Base-by-base conservation (phyloP, 1,140 invertebrate species). In the Episyrphus balteatus region DNA sequence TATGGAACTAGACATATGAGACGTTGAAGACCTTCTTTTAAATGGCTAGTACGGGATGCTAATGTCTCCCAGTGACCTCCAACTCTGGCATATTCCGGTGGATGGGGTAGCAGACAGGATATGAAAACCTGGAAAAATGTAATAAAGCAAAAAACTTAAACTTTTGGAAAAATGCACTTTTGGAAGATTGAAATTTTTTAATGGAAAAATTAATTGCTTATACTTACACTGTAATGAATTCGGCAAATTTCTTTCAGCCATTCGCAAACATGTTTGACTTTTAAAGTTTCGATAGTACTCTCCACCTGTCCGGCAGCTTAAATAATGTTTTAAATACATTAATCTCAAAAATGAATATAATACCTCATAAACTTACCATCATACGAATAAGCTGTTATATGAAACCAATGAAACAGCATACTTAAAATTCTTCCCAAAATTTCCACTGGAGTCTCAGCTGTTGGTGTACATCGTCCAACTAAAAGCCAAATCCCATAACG, bases 351-450 rank as follows among this genome's bases (percentile, higher is more conserved):
- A 52, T 53, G 53, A 50, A 50, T 49, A 37, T 37, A 38, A 42
- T 37, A 17, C 40, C 49, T 49, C 37, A 33, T 50, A 41, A 42
- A 36, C 44, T 53, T 67, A 92, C 92, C 92, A 75, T 95, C 91
- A 63, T 92, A 93, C 14, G 94, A 83, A 70, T 92, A 94, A 9
- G 92, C 91, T 31, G 94, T 98, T 50, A 93, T 86, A 74, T 97
- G 89, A 75, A 98, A 99, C 96, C 96, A 99, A 71, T 98, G 92
- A 74, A 98, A 98, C 46, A 99, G 77, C 78, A 95, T 94, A 46
- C 90, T 88, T 21, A 99, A 74, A 53, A 99, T 77, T 55, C 94
- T 76, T 15, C 93, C 92, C 32, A 98, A 74, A 31, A 92, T 82
- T 70, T 94, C 88, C 61, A 84, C 73, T 6, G 89, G 85, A n/a